phyloP scores from a whole-genome alignment of 1,140 invertebrate species.

The Neodiprion pinetum region DNA sequence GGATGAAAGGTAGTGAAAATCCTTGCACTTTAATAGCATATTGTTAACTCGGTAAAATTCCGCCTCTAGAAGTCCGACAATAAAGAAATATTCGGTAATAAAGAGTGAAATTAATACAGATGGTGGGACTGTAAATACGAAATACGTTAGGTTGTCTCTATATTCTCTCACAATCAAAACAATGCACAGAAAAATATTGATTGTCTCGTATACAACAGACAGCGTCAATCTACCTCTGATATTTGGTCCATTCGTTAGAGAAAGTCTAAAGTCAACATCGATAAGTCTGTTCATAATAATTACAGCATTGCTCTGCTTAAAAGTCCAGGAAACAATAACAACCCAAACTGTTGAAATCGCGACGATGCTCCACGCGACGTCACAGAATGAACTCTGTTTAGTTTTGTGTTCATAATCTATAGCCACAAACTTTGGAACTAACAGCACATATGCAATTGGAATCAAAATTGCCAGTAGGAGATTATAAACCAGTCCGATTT shows the following conservation, averaged over 20 bases:
- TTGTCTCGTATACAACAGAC: no score
- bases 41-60: not conserved
- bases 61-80: not conserved
- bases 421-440: not conserved
- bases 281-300: slow-evolving; percentile 24
- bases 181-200: not conserved
- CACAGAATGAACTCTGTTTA: not conserved
- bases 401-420: slow-evolving; percentile 9
- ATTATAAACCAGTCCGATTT: slow-evolving; percentile 27
- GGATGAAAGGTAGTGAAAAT: not conserved
- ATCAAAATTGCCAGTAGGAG: slow-evolving; percentile 6
- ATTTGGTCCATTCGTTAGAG: no score
- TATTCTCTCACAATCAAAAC: not conserved
- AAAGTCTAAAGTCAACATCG: not conserved
- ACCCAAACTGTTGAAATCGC: not conserved
- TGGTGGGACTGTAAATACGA: not conserved
- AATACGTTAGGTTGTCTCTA: not conserved
- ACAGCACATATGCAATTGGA: not conserved
- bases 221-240: no score
- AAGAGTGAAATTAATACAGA: not conserved
- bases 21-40: not conserved
- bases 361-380: slow-evolving; percentile 8
- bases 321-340: slow-evolving; percentile 19
- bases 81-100: not conserved
- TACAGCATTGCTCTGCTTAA: slow-evolving; percentile 12